Conservation (phyloP, 2,888 invertebrate species). For the Seira sanloemensis region DNA sequence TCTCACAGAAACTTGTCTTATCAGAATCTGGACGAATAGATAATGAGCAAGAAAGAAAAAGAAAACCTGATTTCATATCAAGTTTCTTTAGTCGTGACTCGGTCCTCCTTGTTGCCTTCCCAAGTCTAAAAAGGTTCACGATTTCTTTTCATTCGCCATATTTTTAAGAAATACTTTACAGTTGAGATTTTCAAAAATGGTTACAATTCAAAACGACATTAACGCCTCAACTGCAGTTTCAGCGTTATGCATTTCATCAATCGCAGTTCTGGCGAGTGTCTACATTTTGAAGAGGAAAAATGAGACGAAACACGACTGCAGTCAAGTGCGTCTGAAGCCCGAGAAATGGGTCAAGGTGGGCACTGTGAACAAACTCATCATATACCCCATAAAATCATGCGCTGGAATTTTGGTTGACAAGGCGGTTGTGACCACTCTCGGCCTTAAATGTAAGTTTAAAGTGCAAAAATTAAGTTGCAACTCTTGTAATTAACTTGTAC, state of each 20-base stretch:
- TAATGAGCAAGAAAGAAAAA: not conserved
- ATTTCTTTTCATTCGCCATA: too few species aligned
- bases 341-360: slow-evolving; percentile 76
- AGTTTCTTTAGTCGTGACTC: slow-evolving; percentile 2
- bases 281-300: slow-evolving; percentile 44
- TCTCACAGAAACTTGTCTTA: not conserved
- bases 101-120: not conserved
- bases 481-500: not conserved
- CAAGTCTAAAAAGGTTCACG: not conserved
- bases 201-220: not conserved
- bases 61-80: not conserved
- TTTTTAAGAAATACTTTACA: too few species aligned
- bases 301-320: slow-evolving; percentile 7
- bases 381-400: slow-evolving; percentile 77
- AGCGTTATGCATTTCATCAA: not conserved
- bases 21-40: not conserved
- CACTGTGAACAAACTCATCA: slow-evolving; percentile 75
- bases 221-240: slow-evolving; percentile 3
- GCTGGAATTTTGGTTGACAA: slow-evolving; percentile 74
- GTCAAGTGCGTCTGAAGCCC: slow-evolving; percentile 24
- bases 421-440: slow-evolving; percentile 75
- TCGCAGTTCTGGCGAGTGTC: slow-evolving; percentile 17
- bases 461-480: too few species aligned
- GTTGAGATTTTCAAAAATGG: too few species aligned
- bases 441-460: slow-evolving; percentile 73